Conservation (phyloP, 2,797 vertebrate genomes). For the Melanotaenia trifasciata region DNA sequence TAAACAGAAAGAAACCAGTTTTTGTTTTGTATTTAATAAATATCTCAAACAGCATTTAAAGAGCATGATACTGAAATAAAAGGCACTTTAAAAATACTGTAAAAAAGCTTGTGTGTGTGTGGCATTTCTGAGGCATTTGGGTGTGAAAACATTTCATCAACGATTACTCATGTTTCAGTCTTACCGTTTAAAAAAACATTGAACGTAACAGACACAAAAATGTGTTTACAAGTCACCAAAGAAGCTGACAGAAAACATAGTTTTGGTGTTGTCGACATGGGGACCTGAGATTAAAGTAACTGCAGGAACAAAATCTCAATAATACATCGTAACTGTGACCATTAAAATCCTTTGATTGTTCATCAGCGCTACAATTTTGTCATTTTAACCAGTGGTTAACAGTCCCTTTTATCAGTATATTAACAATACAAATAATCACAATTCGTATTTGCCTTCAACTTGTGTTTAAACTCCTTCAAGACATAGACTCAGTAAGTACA, state of each 20-base stretch:
- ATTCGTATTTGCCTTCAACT: conserved; percentile 30
- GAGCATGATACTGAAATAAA: conserved; percentile 72
- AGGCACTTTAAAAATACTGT: conserved; percentile 79
- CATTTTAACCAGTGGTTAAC: conserved; percentile 61
- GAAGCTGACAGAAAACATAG: conserved; percentile 39
- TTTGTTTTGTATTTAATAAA: conserved; percentile 83
- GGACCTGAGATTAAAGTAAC: conserved; percentile 72
- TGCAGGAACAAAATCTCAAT: conserved; percentile 40
- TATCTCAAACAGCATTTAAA: conserved; percentile 77
- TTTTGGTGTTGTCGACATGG: conserved; percentile 67
- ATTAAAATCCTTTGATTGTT: conserved; percentile 60
- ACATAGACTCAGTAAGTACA: background rate
- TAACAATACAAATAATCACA: conserved; percentile 28
- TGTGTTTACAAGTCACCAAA: conserved; percentile 11
- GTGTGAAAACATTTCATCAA: conserved; percentile 49
- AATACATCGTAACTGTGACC: conserved; percentile 29
- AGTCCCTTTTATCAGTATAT: conserved; percentile 62
- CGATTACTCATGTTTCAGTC: conserved; percentile 32
- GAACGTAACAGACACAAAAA: conserved; percentile 17
- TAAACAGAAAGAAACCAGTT: conserved; percentile 26
- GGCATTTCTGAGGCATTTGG: conserved; percentile 52
- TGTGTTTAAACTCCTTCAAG: conserved; percentile 36
- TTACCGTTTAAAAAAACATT: conserved; percentile 2
- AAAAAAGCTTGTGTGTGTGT: conserved; percentile 54
- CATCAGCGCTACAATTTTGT: conserved; percentile 41